Evolutionary conservation across 2,888 invertebrate species (phyloP).

Genomic region (Mycalesis mineus): DNA sequence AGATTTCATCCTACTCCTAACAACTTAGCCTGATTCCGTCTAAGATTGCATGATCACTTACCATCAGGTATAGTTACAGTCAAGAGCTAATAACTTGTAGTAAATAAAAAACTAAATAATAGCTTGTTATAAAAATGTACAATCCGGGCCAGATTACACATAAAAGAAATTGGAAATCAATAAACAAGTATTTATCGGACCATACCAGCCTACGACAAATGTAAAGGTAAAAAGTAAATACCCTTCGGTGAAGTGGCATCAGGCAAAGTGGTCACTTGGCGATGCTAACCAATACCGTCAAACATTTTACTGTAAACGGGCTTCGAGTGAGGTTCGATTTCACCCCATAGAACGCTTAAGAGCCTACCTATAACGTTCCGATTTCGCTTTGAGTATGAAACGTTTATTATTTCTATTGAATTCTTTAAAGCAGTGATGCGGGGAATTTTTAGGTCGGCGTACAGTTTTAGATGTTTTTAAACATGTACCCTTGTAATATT

Average conservation of each 20-base stretch:
- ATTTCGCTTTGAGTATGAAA: constrained; percentile 17
- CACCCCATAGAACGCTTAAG: constrained; percentile 23
- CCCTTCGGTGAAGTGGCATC: constrained; percentile 23
- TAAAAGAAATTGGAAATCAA: no score
- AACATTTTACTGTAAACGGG: constrained; percentile 27
- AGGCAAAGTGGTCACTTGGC: constrained; percentile 29
- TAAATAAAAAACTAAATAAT: no score
- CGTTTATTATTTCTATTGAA: neutral
- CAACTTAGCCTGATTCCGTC: no score
- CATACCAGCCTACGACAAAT: neutral
- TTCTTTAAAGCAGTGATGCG: neutral
- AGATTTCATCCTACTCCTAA: no score
- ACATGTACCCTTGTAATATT: no score
- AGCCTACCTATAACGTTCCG: constrained; percentile 10
- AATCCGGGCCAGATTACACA: no score
- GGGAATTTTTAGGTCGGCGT: neutral
- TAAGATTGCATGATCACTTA: no score
- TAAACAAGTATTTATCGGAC: neutral
- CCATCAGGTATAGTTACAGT: no score
- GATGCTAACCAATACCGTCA: constrained; percentile 29
- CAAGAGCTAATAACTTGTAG: no score
- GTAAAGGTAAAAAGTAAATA: constrained; percentile 23
- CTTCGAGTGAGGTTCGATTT: constrained; percentile 29
- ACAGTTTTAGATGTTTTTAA: neutral
- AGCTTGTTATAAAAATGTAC: no score